Evolutionary conservation across 2,113 vertebrate genomes (phyloP).

Genomic region (Poeciliopsis retropinna): DNA sequence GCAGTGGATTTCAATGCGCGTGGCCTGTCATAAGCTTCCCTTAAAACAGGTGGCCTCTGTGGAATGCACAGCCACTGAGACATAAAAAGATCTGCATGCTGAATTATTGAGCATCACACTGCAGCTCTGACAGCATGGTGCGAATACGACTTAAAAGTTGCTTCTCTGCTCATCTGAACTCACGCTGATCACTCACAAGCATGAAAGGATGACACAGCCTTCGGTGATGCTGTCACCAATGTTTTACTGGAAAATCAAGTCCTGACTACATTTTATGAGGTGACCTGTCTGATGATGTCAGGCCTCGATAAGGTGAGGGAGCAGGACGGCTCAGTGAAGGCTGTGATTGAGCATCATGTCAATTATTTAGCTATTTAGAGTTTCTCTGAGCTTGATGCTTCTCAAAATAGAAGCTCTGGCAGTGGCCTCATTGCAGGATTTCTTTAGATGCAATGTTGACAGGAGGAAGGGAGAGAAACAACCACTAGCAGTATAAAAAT

Average conservation of each 20-base stretch:
- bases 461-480: slow-evolving; percentile 15
- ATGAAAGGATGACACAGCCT: slow-evolving; percentile 18
- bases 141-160: slow-evolving; percentile 27
- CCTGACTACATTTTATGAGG: slow-evolving; percentile 33
- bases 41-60: slow-evolving; percentile 44
- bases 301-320: slow-evolving; percentile 18
- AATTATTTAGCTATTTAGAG: slow-evolving; percentile 77
- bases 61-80: slow-evolving; percentile 1
- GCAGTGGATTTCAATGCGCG: not conserved
- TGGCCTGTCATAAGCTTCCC: not conserved
- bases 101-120: slow-evolving; percentile 56
- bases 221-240: not conserved
- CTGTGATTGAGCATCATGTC: slow-evolving; percentile 55
- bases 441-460: slow-evolving; percentile 38
- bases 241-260: slow-evolving; percentile 9
- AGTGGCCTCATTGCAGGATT: slow-evolving; percentile 64
- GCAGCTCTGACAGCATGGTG: slow-evolving; percentile 38
- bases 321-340: slow-evolving; percentile 11
- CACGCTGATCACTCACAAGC: not conserved
- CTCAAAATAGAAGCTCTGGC: slow-evolving; percentile 74
- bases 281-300: slow-evolving; percentile 39
- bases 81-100: slow-evolving; percentile 33
- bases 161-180: not conserved
- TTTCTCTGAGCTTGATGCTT: slow-evolving; percentile 65
- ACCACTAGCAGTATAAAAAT: not conserved